Evolutionary conservation across 2,888 invertebrate genomes (phyloP).

Genomic region (Drosophila borealis): DNA sequence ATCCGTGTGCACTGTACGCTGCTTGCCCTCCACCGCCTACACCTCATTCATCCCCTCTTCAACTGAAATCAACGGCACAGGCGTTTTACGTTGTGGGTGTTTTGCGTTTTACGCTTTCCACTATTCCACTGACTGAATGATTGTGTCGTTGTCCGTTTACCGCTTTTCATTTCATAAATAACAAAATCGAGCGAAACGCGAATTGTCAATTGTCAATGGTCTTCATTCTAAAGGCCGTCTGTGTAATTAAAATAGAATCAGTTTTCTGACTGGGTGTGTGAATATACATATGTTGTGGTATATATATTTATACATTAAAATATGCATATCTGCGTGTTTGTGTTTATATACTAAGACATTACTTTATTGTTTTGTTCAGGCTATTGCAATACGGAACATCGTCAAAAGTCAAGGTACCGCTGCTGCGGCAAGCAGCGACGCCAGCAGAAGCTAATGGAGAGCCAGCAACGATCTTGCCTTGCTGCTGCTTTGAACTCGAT

Average conservation of each 20-base stretch:
- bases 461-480: slow-evolving; percentile 56
- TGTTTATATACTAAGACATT: slow-evolving; percentile 24
- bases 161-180: slow-evolving; percentile 55
- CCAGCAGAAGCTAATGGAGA: slow-evolving; percentile 23
- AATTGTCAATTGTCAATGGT: slow-evolving; percentile 70
- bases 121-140: slow-evolving; percentile 24
- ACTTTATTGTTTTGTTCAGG: slow-evolving; percentile 39
- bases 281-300: slow-evolving; percentile 14
- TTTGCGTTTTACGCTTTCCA: slow-evolving; percentile 51
- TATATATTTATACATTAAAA: not conserved
- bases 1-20: slow-evolving; percentile 35
- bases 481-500: slow-evolving; percentile 45
- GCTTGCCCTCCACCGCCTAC: slow-evolving; percentile 7
- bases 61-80: slow-evolving; percentile 19
- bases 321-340: slow-evolving; percentile 17
- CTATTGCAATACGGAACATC: slow-evolving; percentile 69
- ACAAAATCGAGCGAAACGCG: slow-evolving; percentile 51
- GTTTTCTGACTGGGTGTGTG: slow-evolving; percentile 2
- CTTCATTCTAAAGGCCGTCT: slow-evolving; percentile 66
- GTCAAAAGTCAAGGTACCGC: slow-evolving; percentile 72
- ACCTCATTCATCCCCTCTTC: slow-evolving; percentile 10
- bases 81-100: slow-evolving; percentile 64
- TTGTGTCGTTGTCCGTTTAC: slow-evolving; percentile 56
- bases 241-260: slow-evolving; percentile 71
- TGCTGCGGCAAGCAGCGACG: not conserved